Base-by-base conservation (phyloP, 1,140 invertebrate genomes). In the Euura saliciscinereae region DNA sequence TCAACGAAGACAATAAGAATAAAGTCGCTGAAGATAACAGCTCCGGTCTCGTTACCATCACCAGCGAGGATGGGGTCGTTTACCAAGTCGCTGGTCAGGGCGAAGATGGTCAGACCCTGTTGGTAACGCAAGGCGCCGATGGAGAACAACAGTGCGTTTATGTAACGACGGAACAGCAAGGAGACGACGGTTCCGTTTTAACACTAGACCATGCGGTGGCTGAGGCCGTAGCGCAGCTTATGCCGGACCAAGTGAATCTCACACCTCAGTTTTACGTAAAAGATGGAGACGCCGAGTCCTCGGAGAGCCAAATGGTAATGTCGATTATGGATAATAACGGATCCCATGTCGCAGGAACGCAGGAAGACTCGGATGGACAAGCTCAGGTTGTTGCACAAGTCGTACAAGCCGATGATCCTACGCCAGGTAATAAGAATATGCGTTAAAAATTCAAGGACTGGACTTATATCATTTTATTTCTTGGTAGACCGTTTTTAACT, bases 321-420 rank as follows among this genome's bases (percentile, higher is more conserved):
- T 86, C 85, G 0, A 86, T 87, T n/a, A 85, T 87, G 83, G 85
- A 87, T 43, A 83, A 83, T 43, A 69, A 75, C 11, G 79, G 76
- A 6, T 46, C 78, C 0, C 78, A 77, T 43, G 84, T 81, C 46
- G 69, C 83, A 0, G 76, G 75, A 0, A 71, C 73, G n/a, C 82
- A 84, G 44, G 86, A 88, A 13, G 84, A 84, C 68, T 73, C 76
- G 2, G 86, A 87, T 83, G 91, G 84, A 82, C 90, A 85, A 69
- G 86, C 91, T 68, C 93, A 95, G 86, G 93, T 95, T 78, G 93
- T 95, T 43, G 94, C 94, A 72, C 94, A 95, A 85, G 90, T 95
- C 44, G 92, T 95, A 51, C 93, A 94, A 87, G 93, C 94, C 1
- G 93, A 94, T 82, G 89, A 93, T 77, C 93, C 93, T 4, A 93